These are phyloP conservation scores for Drosophila kambysellisi DNA, from an alignment of 2,888 invertebrate genomes.

Conservation along the genomic window DNA sequence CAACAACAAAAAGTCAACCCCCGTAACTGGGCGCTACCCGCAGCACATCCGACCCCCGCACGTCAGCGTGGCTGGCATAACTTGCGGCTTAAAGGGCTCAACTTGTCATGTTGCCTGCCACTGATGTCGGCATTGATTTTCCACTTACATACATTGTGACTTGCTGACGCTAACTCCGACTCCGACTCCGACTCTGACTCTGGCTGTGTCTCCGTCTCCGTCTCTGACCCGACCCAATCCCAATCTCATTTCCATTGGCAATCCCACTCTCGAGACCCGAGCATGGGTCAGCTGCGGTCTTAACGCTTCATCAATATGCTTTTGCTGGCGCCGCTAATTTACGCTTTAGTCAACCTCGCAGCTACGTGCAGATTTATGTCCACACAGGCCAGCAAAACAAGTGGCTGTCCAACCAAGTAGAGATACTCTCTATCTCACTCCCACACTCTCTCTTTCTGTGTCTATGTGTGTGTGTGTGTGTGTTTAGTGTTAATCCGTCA, in stretches of 20 bases:
- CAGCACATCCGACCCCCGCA: slow-evolving; percentile 10
- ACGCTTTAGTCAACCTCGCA: slow-evolving; percentile 63
- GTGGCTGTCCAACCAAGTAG: slow-evolving; percentile 32
- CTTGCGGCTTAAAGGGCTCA: slow-evolving; percentile 83
- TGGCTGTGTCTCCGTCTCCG: slow-evolving; percentile 16
- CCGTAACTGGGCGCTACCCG: slow-evolving; percentile 26
- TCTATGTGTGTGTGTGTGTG: slow-evolving; percentile 44
- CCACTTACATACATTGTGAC: slow-evolving; percentile 47
- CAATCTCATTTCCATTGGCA: slow-evolving; percentile 24
- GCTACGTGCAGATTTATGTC: slow-evolving; percentile 75
- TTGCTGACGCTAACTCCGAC: slow-evolving; percentile 26
- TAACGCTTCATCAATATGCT: slow-evolving; percentile 79
- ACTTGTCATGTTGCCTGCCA: slow-evolving; percentile 81
- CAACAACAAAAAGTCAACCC: slow-evolving; percentile 68
- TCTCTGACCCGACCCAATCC: slow-evolving; percentile 26
- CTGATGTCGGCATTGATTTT: slow-evolving; percentile 76
- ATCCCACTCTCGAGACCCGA: slow-evolving; percentile 8
- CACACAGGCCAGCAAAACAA: slow-evolving; percentile 41
- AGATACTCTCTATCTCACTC: slow-evolving; percentile 21
- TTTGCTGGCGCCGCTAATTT: slow-evolving; percentile 73
- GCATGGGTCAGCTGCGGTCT: slow-evolving; percentile 59
- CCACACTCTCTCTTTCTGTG: slow-evolving; percentile 3
- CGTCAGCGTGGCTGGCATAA: slow-evolving; percentile 74
- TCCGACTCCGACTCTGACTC: neutral
- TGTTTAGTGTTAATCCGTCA: slow-evolving; percentile 82